Conservation (phyloP, 2,797 vertebrate species). For the Gambusia yucatana region DNA sequence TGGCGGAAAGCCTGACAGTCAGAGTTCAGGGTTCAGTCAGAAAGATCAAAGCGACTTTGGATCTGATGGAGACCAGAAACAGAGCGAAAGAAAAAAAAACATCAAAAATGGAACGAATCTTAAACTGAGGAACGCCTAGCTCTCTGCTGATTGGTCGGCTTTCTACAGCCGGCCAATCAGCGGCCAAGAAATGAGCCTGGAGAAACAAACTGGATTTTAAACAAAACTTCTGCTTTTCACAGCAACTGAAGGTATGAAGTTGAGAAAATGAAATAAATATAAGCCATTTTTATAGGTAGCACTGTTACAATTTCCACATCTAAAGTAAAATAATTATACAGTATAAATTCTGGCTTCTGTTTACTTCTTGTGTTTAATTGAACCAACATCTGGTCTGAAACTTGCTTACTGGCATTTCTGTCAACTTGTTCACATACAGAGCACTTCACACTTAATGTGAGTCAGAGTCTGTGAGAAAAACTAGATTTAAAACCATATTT, state of each 20-base stretch:
- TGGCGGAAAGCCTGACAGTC: not conserved
- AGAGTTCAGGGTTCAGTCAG: conserved; percentile 6
- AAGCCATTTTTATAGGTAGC: not conserved
- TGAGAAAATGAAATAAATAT: not conserved
- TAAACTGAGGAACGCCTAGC: not conserved
- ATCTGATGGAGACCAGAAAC: conserved; percentile 34
- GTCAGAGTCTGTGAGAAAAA: no score
- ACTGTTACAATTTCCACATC: not conserved
- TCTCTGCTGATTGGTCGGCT: not conserved
- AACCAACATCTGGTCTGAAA: not conserved
- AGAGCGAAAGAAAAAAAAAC: not conserved
- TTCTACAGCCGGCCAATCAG: not conserved
- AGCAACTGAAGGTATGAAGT: not conserved
- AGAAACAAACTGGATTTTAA: not conserved
- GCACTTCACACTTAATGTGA: no score
- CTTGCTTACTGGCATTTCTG: not conserved
- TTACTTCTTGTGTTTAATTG: not conserved
- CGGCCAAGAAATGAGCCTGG: not conserved
- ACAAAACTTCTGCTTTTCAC: not conserved
- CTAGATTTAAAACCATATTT: no score
- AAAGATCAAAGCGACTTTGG: conserved; percentile 1
- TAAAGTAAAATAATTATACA: not conserved
- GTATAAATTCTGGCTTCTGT: not conserved
- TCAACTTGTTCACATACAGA: not conserved
- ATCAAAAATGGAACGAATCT: not conserved